A percentile compares a stretch with the other conserved stretches of the same genome.
Evolutionary conservation across 2,888 invertebrate genomes (phyloP).

Genomic region (Eilema depressum): DNA sequence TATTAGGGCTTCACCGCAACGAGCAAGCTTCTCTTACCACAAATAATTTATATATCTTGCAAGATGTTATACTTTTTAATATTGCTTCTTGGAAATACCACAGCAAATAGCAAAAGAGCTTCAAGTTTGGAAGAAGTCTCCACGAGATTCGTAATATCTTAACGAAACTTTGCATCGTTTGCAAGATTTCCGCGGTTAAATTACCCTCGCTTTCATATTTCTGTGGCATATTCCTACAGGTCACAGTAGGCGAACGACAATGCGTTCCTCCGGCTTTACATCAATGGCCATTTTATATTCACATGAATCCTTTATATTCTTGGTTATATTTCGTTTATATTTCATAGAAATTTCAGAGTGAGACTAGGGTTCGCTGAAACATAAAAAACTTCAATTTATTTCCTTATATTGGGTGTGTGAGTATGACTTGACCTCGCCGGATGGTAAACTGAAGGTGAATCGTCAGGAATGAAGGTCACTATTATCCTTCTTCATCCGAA

Average conservation of each 20-base stretch:
- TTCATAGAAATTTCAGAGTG: not conserved
- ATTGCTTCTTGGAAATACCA: slow-evolving; percentile 55
- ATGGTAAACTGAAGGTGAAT: too few relatives aligned
- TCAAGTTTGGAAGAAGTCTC: slow-evolving; percentile 57
- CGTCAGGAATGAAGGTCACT: too few relatives aligned
- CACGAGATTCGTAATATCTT: slow-evolving; percentile 61
- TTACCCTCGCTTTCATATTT: slow-evolving; percentile 51
- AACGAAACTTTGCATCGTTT: slow-evolving; percentile 60
- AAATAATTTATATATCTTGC: slow-evolving; percentile 49
- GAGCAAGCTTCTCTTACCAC: slow-evolving; percentile 33
- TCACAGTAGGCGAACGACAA: slow-evolving; percentile 38
- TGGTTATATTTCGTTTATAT: slow-evolving; percentile 15
- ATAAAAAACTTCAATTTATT: not conserved
- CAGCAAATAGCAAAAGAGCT: slow-evolving; percentile 50
- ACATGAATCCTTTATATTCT: slow-evolving; percentile 33
- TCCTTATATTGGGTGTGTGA: not conserved
- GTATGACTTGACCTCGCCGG: not conserved
- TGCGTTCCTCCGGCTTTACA: slow-evolving; percentile 40
- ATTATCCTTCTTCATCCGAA: too few relatives aligned
- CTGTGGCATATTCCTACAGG: slow-evolving; percentile 38
- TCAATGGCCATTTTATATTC: slow-evolving; percentile 44
- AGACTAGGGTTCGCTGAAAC: not conserved
- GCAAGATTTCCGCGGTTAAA: slow-evolving; percentile 62
- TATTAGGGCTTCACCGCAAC: slow-evolving; percentile 25
- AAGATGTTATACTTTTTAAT: slow-evolving; percentile 61